These are phyloP conservation scores for Sebastes hubbsi DNA, from an alignment of 2,797 vertebrate genomes.

Conservation along the genomic window DNA sequence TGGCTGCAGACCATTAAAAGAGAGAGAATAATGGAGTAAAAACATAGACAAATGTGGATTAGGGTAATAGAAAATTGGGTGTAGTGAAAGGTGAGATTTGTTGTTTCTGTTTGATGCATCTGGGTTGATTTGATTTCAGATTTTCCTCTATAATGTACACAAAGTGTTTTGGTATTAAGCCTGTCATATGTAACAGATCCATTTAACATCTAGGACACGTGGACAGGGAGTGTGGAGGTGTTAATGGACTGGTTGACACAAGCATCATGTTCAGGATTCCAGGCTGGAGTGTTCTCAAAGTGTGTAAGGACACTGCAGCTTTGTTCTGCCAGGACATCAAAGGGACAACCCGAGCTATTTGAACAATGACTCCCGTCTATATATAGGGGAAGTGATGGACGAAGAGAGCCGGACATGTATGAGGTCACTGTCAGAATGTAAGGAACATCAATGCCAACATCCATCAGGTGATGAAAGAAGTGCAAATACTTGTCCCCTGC, in stretches of 20 bases:
- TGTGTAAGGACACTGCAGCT: conserved; percentile 77
- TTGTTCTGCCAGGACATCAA: conserved; percentile 83
- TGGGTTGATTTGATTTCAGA: not conserved
- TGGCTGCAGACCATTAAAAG: conserved; percentile 30
- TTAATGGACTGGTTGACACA: conserved; percentile 82
- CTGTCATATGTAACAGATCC: conserved; percentile 39
- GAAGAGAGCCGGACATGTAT: conserved; percentile 74
- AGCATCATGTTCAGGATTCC: conserved; percentile 79
- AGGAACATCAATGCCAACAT: conserved; percentile 58
- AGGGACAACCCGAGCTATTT: conserved; percentile 73
- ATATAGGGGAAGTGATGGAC: conserved; percentile 82
- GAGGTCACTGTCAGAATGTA: conserved; percentile 78
- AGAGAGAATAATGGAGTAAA: conserved; percentile 13
- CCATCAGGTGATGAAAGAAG: conserved; percentile 78
- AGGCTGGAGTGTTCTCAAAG: conserved; percentile 76
- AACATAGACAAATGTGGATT: not conserved
- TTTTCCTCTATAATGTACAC: not conserved
- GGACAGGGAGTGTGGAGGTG: conserved; percentile 61
- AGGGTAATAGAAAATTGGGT: not conserved
- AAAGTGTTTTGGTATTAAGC: conserved; percentile 20
- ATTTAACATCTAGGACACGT: conserved; percentile 54
- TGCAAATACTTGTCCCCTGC: conserved; percentile 67
- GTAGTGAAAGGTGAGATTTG: not conserved
- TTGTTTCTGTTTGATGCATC: not conserved
- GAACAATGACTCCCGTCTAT: conserved; percentile 78